Evolutionary conservation across 1,140 invertebrate species (phyloP).

Genomic region (Nebria ingens): DNA sequence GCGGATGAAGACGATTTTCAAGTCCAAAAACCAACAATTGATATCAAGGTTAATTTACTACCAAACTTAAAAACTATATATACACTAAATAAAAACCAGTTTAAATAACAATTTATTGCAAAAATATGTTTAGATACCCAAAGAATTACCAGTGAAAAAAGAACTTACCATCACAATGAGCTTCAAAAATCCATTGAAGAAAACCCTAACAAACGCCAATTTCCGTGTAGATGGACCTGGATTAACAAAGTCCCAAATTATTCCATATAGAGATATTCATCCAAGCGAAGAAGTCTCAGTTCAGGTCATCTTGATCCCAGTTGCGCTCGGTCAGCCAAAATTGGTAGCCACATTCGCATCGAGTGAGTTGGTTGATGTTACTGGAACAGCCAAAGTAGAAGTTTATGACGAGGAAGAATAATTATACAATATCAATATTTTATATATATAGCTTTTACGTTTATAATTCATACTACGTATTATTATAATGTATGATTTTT

Average conservation of each 20-base stretch:
- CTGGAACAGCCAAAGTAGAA: constrained; percentile 40
- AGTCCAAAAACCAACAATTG: constrained; percentile 54
- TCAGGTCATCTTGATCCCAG: constrained; percentile 44
- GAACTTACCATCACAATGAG: constrained; percentile 44
- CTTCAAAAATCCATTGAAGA: constrained; percentile 59
- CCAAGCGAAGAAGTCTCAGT: constrained; percentile 41
- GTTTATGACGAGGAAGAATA: constrained; percentile 21
- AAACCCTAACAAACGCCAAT: constrained; percentile 47
- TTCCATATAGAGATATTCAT: constrained; percentile 41
- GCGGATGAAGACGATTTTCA: constrained; percentile 65
- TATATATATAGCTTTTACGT: too few relatives aligned
- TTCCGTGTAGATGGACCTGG: constrained; percentile 59
- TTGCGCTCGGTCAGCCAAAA: constrained; percentile 38
- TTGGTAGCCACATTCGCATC: constrained; percentile 56
- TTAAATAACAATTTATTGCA: constrained; percentile 14
- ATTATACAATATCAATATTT: constrained; percentile 11
- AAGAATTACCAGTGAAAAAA: constrained; percentile 42
- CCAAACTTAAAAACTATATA: not conserved
- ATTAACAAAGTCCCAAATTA: constrained; percentile 43
- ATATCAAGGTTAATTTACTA: constrained; percentile 32
- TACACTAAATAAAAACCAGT: not conserved
- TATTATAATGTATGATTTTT: too few relatives aligned
- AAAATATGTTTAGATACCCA: constrained; percentile 49
- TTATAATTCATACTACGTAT: too few relatives aligned
- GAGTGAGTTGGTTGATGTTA: constrained; percentile 52